Evolutionary conservation across 2,113 vertebrate genomes (phyloP).

Genomic region (Bagarius yarrelli): DNA sequence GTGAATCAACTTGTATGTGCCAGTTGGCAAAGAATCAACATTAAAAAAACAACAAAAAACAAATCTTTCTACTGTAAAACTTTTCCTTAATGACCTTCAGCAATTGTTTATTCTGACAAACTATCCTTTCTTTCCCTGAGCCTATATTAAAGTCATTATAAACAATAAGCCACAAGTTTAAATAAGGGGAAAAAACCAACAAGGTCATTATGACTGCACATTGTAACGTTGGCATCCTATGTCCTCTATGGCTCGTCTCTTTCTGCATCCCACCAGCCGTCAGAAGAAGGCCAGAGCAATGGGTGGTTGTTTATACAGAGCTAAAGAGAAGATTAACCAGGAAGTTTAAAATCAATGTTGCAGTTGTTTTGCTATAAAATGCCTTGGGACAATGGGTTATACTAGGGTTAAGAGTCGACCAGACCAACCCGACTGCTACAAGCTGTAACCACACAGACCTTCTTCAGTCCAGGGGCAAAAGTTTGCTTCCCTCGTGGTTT

Average conservation of each 20-base stretch:
- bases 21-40: no score
- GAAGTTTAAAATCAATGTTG: slow-evolving; percentile 18
- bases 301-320: not conserved
- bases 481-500: not conserved
- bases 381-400: not conserved
- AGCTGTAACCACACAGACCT: not conserved
- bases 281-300: not conserved
- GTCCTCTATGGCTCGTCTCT: not conserved
- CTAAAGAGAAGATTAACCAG: not conserved
- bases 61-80: not conserved
- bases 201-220: not conserved
- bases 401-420: slow-evolving; percentile 2
- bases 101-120: not conserved
- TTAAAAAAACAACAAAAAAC: no score
- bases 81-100: not conserved
- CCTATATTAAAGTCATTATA: not conserved
- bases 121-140: not conserved
- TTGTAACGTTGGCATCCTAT: not conserved
- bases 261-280: not conserved
- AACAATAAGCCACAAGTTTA: not conserved
- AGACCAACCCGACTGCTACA: not conserved
- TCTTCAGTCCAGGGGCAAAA: not conserved
- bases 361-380: slow-evolving; percentile 17
- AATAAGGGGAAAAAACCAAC: no score
- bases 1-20: no score